Conservation (phyloP, 1,140 invertebrate genomes). For the Diachasmimorpha longicaudata region DNA sequence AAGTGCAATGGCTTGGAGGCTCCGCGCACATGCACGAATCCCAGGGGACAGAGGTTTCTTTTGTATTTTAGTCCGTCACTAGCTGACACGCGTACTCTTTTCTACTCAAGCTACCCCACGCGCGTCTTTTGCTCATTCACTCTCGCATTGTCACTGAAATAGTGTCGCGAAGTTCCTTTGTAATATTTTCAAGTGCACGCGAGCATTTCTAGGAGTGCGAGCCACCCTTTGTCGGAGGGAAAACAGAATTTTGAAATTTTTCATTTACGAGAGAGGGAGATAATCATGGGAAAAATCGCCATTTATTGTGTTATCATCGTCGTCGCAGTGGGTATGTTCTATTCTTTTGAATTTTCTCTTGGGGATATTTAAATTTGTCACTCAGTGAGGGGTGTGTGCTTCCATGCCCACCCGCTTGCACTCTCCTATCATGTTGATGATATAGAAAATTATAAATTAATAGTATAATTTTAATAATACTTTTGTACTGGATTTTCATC, state of each 20-base stretch:
- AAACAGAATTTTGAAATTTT: neutral
- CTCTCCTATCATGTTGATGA: no score
- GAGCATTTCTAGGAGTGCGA: neutral
- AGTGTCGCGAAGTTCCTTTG: neutral
- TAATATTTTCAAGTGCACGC: neutral
- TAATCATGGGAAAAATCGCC: neutral
- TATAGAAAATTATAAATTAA: no score
- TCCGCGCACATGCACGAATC: slow-evolving; percentile 1
- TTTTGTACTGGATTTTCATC: no score
- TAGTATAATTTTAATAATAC: no score
- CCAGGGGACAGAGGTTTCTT: neutral
- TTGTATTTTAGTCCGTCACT: neutral
- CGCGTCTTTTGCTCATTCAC: neutral
- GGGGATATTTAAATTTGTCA: neutral
- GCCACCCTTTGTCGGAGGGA: neutral
- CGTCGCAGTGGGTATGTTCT: neutral
- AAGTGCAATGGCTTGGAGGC: slow-evolving; percentile 3
- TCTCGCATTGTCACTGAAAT: neutral
- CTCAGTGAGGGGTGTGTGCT: no score
- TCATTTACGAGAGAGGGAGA: neutral
- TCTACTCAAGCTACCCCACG: neutral
- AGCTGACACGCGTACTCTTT: slow-evolving; percentile 2
- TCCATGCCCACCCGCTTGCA: no score
- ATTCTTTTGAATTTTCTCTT: neutral
- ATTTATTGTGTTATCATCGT: neutral